Base-by-base conservation (phyloP, 2,888 invertebrate genomes). In the Melipona bicolor region DNA sequence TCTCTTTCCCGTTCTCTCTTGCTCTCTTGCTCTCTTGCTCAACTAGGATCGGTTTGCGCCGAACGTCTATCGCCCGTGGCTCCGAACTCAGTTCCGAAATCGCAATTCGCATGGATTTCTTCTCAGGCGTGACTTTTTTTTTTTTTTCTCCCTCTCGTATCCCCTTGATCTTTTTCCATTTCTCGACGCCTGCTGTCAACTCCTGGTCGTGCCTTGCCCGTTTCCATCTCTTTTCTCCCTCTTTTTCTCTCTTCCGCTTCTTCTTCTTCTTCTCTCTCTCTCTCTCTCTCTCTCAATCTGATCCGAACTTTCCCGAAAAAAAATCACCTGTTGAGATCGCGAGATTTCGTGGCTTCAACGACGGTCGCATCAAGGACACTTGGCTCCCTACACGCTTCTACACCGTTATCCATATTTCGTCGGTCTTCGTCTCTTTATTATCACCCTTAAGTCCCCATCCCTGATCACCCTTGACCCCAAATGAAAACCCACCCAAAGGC, bases 351-450 rank as follows among this genome's bases (percentile, higher is more conserved):
- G 94, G 94, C 94, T 94, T 93, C 92, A 94, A 94, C 94, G 94
- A 93, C 94, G 94, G 94, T 94, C 94, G 94, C 94, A 94, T 93
- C 93, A 94, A 94, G 94, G 94, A 94, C 94, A 94, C 94, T 94
- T 94, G 94, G 94, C 94, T 94, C 94, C 94, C 94, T 92, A 94
- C 93, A 93, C 92, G 93, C 92, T 93, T 93, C 92, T 92, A 93
- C 92, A 93, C 92, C 93, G 92, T 94, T 92, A 92, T 92, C 91
- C 88, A 50, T 81, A 50, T 84, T 87, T 85, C 85, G 79, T 88
- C 88, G 86, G 85, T 83, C 78, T 79, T 67, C 86, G 70, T 79
- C 87, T 77, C 78, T 3, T 85, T 43, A 43, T 43, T 43, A 67
- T 79, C 77, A 43, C 80, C 69, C 54, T 76, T 64, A 54, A 77